Evolutionary conservation across 2,113 vertebrate species (phyloP).

Genomic region (Oreotragus oreotragus): DNA sequence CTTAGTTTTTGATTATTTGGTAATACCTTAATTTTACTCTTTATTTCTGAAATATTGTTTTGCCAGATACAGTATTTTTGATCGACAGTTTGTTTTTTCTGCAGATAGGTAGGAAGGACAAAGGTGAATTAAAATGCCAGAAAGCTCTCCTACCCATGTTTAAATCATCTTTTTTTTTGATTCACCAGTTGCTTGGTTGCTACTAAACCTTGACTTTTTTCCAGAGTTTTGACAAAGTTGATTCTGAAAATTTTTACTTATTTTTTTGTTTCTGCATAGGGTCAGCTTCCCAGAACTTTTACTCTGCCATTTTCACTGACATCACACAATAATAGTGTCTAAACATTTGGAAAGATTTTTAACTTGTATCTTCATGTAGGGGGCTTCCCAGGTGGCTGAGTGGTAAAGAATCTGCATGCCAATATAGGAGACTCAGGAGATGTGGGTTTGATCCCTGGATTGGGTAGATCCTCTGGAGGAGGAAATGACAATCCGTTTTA

Average conservation of each 20-base stretch:
- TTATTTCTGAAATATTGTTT: not conserved
- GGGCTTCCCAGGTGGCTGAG: not conserved
- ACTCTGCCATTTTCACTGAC: not conserved
- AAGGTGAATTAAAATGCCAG: not conserved
- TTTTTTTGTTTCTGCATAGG: not conserved
- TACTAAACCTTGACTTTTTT: not conserved
- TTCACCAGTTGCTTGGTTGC: not conserved
- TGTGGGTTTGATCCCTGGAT: not conserved
- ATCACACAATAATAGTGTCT: not conserved
- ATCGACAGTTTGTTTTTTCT: not conserved
- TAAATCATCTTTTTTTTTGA: not conserved
- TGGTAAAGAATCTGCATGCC: not conserved
- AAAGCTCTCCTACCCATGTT: not conserved
- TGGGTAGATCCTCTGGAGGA: not conserved
- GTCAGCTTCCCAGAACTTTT: not conserved
- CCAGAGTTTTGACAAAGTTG: not conserved
- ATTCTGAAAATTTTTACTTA: not conserved
- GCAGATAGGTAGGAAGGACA: not conserved
- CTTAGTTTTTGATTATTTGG: not conserved
- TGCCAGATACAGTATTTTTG: not conserved
- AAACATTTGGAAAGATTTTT: not conserved
- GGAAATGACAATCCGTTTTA: not conserved
- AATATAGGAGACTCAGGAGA: not conserved
- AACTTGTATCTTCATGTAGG: not conserved
- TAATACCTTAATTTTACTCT: not conserved